phyloP scores from a whole-genome alignment of 2,797 vertebrate genomes.

The Fratercula arctica region DNA sequence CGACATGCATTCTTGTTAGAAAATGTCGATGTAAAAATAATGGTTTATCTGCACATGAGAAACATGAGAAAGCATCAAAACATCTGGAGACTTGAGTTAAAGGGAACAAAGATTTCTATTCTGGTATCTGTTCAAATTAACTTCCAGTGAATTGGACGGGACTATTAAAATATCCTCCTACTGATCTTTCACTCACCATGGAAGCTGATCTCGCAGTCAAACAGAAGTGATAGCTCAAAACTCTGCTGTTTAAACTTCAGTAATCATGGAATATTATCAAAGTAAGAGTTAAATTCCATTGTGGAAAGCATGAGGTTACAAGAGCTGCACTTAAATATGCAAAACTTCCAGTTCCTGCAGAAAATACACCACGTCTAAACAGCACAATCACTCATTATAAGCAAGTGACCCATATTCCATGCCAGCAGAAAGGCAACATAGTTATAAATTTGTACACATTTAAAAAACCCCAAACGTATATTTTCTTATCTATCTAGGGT shows the following conservation, averaged over 20 bases:
- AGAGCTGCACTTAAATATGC: background rate
- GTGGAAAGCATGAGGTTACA: background rate
- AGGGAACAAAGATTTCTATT: background rate
- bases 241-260: background rate
- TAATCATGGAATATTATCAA: background rate
- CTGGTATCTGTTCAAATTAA: background rate
- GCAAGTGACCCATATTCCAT: background rate
- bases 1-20: background rate
- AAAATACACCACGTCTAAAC: background rate
- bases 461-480: background rate
- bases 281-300: background rate
- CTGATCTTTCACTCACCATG: background rate
- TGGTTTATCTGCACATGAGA: background rate
- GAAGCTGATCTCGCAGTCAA: background rate
- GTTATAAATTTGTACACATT: background rate
- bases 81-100: background rate
- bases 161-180: background rate
- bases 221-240: background rate
- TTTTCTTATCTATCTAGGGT: background rate
- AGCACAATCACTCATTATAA: background rate
- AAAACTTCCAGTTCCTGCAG: background rate
- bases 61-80: background rate
- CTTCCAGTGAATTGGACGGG: background rate
- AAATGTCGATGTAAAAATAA: background rate
- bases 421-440: background rate